Evolutionary conservation across 2,113 vertebrate genomes (phyloP), one percentile per base, ranked within the genome.

Genomic region (Sprattus sprattus): DNA sequence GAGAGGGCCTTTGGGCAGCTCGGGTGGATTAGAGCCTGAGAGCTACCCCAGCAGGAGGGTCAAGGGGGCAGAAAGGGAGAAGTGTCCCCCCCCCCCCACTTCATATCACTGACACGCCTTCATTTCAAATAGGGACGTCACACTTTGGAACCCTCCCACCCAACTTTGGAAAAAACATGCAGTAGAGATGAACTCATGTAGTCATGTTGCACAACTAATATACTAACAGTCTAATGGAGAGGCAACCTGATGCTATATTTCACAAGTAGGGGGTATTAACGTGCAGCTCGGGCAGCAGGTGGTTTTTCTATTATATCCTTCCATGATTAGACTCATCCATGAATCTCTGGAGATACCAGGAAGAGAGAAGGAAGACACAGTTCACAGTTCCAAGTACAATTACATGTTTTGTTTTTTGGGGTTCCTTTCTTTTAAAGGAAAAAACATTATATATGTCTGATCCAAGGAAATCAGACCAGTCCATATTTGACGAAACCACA

Each of bases 1-100:
- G 71, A 87, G 49, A 81, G 45, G 54, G 54, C 88, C 85, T 83
- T 84, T 87, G 89, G 87, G 88, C 89, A 92, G 93, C 94, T 93
- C 92, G 91, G 87, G 71, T 86, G 92, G 92, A 94, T 95, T 95
- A 94, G 90, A 91, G 89, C 85, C 85, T 90, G 88, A 92, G 92
- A 93, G 92, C 90, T 90, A 87, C 84, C 89, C 83, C 82, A 87
- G 89, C 88, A 87, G 89, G 88, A 84, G 83, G 82, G 84, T 22
- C 6, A 49, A 82, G 44, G 85, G 60, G 64, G n/a, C n/a, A 28
- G 85, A 85, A 88, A 84, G 64, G 64, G 64, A 71, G 64, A 71
- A 71, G 64, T n/a, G n/a, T n/a, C n/a, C 52, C 2, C 52, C 52
- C 52, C 52, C 52, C 81, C 20, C n/a, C 2, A 13, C 52, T 50